Evolutionary conservation across 2,888 invertebrate species (phyloP), one percentile per base, ranked within the genome.

Genomic region (Heliconius hortense): DNA sequence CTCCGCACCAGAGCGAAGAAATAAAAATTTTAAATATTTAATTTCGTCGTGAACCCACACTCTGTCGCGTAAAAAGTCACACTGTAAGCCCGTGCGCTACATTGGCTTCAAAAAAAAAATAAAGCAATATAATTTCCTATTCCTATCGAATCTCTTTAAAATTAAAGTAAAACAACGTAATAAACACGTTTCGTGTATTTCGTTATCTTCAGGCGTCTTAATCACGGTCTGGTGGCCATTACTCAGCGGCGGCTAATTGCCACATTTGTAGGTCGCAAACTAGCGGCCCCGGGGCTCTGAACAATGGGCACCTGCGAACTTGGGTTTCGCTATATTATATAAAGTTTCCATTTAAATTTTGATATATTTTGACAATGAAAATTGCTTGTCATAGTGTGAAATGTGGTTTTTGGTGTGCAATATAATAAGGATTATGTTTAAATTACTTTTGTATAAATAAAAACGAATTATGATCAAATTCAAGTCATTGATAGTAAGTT

Each of bases 131-230:
- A 59, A 24, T 24, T 59, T 59, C 13, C 4, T 24, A 59, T 11
- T 26, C 24, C 24, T 18, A 59, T 60, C 2, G 18, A 71, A 43
- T 71, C 35, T 8, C 11, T 21, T 43, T 43, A n/a, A 71, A 39
- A 24, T 71, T 26, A 39, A 43, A 62, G 26, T 18, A 21, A 60
- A 59, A 60, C 43, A 71, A 86, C 82, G 83, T 82, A 86, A 84
- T 84, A 70, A 66, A 72, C 26, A 70, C 15, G 62, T 56, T 31
- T 72, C 56, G 77, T 81, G 79, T 83, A 86, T 87, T 66, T 84
- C 85, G 85, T 86, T 89, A 88, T 90, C 90, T 89, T 85, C 82
- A 81, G 81, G 79, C 86, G 88, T 87, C 90, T 92, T 92, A 92
- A 92, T 92, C 91, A 92, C 86, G 87, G 83, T 80, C 82, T 81